Evolutionary conservation across 2,113 vertebrate species (phyloP), one percentile per base, ranked within the genome.

Genomic region (Siniperca knerii): DNA sequence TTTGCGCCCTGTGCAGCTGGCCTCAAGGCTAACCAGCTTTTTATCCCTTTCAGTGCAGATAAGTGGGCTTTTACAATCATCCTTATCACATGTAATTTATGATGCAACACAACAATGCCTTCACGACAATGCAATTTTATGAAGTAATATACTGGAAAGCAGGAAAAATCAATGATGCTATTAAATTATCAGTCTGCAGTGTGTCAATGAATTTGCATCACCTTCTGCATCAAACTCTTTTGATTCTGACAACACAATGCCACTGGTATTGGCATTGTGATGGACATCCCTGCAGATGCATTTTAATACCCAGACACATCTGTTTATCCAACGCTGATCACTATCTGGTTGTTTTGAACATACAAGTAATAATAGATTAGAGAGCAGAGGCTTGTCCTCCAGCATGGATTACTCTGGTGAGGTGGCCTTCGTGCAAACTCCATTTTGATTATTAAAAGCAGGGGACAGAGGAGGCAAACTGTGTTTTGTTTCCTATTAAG

Each of bases 391-490:
- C 77, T 89, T 87, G 82, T 92, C 89, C 86, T 90, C 81, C 83
- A 57, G 60, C 73, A 1, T 80, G 87, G 89, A 94, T 93, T 93
- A 92, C 86, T 50, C 77, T 8, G 72, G 18, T 70, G 81, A 13
- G 60, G 58, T 57, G 76, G 79, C 85, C 78, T 71, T 55, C 8
- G n/a, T 60, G 2, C 74, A 81, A 89, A 84, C 80, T 89, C 89
- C 88, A 92, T 89, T 94, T 92, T 91, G 84, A 90, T 93, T 91
- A 94, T 93, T 90, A 93, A 94, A 93, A 85, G 78, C 82, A 68
- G 73, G 82, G 84, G 82, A 88, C 82, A 90, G 90, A 62, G 64
- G 86, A 89, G 82, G 76, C 84, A 91, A 88, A 93, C 81, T 77
- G 81, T 77, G 67, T 90, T 93, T 92, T 89, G 91, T 90, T 92